A percentile compares a stretch with the other conserved stretches of the same genome.
Evolutionary conservation across 2,888 invertebrate genomes (phyloP).

Genomic region (Cryptocheilus praepositus): DNA sequence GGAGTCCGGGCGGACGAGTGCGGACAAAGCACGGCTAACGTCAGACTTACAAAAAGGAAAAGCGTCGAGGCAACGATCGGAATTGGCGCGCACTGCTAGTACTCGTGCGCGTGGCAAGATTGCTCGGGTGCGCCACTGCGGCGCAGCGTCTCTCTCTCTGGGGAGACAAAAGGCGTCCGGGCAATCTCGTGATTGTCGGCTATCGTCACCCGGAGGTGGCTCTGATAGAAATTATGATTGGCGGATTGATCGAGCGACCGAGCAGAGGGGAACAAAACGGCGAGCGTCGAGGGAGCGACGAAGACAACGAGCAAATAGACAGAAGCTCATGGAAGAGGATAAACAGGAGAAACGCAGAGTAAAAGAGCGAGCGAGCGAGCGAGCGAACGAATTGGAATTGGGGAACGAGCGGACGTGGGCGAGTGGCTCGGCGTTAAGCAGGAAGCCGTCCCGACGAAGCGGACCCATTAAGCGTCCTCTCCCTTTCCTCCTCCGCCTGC

Average conservation of each 20-base stretch:
- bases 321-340: constrained; percentile 5
- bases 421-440: constrained; percentile 75
- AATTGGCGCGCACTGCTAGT: too few species aligned
- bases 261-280: constrained; percentile 15
- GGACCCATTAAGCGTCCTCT: constrained; percentile 68
- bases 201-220: constrained; percentile 75
- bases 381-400: constrained; percentile 48
- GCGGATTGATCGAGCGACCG: constrained; percentile 61
- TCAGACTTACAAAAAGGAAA: too few species aligned
- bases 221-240: constrained; percentile 75
- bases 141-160: constrained; percentile 22
- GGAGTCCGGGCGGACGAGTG: constrained; percentile 47
- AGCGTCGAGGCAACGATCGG: too few species aligned
- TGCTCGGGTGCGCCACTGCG: constrained; percentile 36
- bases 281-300: constrained; percentile 46
- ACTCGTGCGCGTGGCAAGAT: constrained; percentile 51
- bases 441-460: constrained; percentile 79
- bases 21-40: constrained; percentile 51
- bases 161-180: constrained; percentile 63
- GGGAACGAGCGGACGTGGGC: constrained; percentile 67
- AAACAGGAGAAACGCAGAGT: constrained; percentile 29
- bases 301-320: too few species aligned
- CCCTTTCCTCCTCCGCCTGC: constrained; percentile 59
- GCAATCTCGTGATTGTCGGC: constrained; percentile 65
- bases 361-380: constrained; percentile 35